A percentile compares a stretch with the other conserved stretches of the same genome.
Evolutionary conservation across 2,888 invertebrate genomes (phyloP).

Genomic region (Aphrophora alni): DNA sequence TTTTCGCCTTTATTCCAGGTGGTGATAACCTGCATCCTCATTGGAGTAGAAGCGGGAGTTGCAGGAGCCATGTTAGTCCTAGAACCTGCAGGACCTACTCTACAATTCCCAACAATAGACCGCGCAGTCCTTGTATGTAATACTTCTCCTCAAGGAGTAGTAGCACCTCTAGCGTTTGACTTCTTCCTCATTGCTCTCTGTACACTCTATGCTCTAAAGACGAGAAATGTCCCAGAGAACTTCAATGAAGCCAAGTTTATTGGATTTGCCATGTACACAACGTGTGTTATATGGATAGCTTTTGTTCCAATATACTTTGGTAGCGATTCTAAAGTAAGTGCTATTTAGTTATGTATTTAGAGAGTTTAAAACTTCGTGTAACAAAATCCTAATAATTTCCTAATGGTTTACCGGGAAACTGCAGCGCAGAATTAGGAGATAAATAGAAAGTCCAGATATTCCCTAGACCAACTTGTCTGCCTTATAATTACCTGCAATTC

Average conservation of each 20-base stretch:
- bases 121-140: conserved; percentile 69
- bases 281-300: conserved; percentile 79
- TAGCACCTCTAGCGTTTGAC: conserved; percentile 73
- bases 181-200: conserved; percentile 74
- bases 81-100: conserved; percentile 65
- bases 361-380: too few relatives aligned
- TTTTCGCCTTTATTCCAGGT: conserved; percentile 62
- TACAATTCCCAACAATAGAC: conserved; percentile 61
- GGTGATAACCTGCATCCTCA: conserved; percentile 68
- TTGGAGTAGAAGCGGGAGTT: conserved; percentile 71
- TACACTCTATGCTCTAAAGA: conserved; percentile 78
- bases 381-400: too few relatives aligned
- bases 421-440: too few relatives aligned
- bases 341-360: too few relatives aligned
- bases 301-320: conserved; percentile 80
- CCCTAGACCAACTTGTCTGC: too few relatives aligned
- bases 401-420: too few relatives aligned
- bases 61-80: conserved; percentile 65
- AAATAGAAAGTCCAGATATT: too few relatives aligned
- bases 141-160: conserved; percentile 64
- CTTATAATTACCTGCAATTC: too few relatives aligned
- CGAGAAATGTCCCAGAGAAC: conserved; percentile 80
- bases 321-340: conserved; percentile 66
- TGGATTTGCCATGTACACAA: conserved; percentile 83
- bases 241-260: conserved; percentile 79